A percentile compares a stretch with the other conserved stretches of the same genome.
These are phyloP conservation scores for Hesperophylax magnus DNA, from an alignment of 1,140 invertebrate species.

Conservation along the genomic window DNA sequence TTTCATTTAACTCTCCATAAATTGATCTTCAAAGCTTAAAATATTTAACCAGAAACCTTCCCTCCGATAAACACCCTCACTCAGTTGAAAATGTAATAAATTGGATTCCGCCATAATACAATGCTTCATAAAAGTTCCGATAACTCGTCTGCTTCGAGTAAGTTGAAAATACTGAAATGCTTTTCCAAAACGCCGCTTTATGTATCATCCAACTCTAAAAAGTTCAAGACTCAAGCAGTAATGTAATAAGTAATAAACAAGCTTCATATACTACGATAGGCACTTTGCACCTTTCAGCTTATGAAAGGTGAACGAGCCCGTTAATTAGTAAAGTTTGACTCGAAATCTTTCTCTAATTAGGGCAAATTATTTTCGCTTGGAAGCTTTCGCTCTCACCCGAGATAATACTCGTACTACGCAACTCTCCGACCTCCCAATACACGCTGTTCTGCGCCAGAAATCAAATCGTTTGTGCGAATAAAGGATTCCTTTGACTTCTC, in stretches of 20 bases:
- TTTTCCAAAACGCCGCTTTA: conserved; percentile 22
- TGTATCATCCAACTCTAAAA: conserved; percentile 35
- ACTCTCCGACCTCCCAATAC: background rate
- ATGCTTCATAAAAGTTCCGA: conserved; percentile 34
- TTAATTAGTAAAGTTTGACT: conserved; percentile 69
- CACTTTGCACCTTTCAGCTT: conserved; percentile 54
- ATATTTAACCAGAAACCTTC: no score
- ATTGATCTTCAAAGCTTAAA: no score
- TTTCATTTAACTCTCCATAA: no score
- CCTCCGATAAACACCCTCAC: background rate
- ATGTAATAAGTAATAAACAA: conserved; percentile 51
- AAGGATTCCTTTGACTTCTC: no score
- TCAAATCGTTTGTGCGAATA: background rate
- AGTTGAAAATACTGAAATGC: conserved; percentile 28
- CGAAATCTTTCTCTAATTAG: conserved; percentile 68
- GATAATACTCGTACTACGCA: conserved; percentile 49
- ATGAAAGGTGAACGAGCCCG: conserved; percentile 63
- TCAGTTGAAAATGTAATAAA: conserved; percentile 9
- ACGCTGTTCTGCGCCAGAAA: background rate
- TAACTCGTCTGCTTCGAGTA: conserved; percentile 16
- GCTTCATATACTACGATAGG: conserved; percentile 53
- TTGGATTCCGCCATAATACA: background rate
- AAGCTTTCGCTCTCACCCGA: conserved; percentile 57
- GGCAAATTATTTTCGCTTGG: conserved; percentile 65
- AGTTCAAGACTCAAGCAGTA: conserved; percentile 51